phyloP scores from a whole-genome alignment of 1,140 invertebrate species.

The Ridgeia piscesae region DNA sequence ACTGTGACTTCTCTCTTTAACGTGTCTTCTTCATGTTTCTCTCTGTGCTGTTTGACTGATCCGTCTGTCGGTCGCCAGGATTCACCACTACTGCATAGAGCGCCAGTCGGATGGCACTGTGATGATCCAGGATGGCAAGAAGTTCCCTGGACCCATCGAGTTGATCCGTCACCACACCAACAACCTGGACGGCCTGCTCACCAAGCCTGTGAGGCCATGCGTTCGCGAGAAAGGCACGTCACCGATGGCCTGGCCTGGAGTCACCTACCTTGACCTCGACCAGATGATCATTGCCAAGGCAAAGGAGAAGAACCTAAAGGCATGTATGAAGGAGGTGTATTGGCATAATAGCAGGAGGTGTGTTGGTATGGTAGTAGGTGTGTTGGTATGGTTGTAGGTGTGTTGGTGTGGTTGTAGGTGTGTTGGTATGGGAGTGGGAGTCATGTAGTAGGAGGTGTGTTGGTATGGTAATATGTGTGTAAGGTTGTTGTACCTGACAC shows the following conservation, averaged over 20 bases:
- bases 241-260: slow-evolving; percentile 57
- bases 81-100: slow-evolving; percentile 57
- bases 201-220: slow-evolving; percentile 51
- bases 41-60: neutral
- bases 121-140: slow-evolving; percentile 49
- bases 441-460: neutral
- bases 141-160: slow-evolving; percentile 52
- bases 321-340: slow-evolving; percentile 16
- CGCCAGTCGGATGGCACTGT: slow-evolving; percentile 52
- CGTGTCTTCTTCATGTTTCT: too few relatives aligned
- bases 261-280: slow-evolving; percentile 57
- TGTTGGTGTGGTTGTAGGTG: neutral
- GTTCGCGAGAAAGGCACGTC: slow-evolving; percentile 47
- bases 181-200: slow-evolving; percentile 50
- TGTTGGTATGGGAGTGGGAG: too few relatives aligned
- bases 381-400: neutral
- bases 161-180: slow-evolving; percentile 50
- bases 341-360: neutral
- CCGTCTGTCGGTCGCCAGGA: slow-evolving; percentile 34
- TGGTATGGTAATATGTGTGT: neutral
- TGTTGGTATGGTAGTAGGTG: neutral
- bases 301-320: slow-evolving; percentile 37
- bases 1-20: too few relatives aligned
- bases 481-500: too few relatives aligned
- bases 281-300: slow-evolving; percentile 51